phyloP scores from a whole-genome alignment of 2,797 vertebrate genomes.

The Psittacula echo region DNA sequence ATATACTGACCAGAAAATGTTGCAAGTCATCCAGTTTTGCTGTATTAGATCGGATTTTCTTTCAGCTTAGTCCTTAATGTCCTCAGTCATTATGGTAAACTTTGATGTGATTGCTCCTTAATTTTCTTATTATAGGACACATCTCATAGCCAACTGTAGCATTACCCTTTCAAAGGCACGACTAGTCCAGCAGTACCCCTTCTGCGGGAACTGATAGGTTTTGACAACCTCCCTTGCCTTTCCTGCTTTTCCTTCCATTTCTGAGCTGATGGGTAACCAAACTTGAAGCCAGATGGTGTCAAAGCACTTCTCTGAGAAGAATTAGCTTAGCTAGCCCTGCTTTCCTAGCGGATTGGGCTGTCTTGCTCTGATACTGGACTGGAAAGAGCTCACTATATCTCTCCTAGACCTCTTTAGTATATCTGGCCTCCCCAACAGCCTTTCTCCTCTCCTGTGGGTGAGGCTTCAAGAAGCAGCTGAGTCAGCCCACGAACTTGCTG shows the following conservation, averaged over 20 bases:
- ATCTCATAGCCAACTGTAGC: neutral
- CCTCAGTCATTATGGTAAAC: neutral
- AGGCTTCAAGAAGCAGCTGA: neutral
- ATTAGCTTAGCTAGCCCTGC: neutral
- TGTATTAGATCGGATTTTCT: neutral
- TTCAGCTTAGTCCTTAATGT: neutral
- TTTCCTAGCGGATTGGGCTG: neutral
- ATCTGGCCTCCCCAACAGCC: neutral
- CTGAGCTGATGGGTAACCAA: neutral
- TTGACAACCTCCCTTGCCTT: neutral
- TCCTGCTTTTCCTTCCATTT: neutral
- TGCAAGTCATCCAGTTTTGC: neutral
- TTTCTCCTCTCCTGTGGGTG: neutral
- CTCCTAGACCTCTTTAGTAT: neutral
- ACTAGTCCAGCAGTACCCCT: neutral
- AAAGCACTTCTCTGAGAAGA: neutral
- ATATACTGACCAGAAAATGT: constrained; percentile 48
- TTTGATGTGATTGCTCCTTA: constrained; percentile 9
- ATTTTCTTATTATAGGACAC: constrained; percentile 2
- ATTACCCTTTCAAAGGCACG: neutral
- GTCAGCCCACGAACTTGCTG: neutral
- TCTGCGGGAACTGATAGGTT: neutral
- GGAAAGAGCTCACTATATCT: neutral
- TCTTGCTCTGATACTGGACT: neutral
- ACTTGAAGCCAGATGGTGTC: neutral